Percentiles rank a stretch among this genome's conserved stretches.
These are phyloP conservation scores for Drosophila anomalata DNA, from an alignment of 2,888 invertebrate genomes.

Conservation along the genomic window DNA sequence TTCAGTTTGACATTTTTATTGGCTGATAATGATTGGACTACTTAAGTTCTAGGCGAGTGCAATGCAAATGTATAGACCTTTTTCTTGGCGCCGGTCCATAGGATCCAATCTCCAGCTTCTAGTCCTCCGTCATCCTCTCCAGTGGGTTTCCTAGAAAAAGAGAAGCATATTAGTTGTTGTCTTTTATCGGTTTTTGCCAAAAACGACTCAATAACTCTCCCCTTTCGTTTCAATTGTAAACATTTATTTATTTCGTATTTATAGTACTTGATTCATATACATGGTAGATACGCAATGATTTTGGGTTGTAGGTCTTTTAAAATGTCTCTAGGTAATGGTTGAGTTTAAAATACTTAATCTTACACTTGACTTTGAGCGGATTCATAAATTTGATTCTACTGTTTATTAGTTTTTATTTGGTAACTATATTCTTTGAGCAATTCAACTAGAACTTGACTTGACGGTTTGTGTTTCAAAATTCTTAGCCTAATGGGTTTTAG, in stretches of 20 bases:
- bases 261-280: constrained; percentile 47
- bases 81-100: constrained; percentile 9
- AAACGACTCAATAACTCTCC: constrained; percentile 5
- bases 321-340: constrained; percentile 6
- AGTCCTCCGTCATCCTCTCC: neutral
- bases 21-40: constrained; percentile 44
- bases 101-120: neutral
- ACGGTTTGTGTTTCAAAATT: constrained; percentile 23
- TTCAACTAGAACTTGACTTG: constrained; percentile 24
- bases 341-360: constrained; percentile 38
- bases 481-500: constrained; percentile 44
- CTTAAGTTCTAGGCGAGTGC: constrained; percentile 25
- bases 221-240: constrained; percentile 56
- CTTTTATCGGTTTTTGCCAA: neutral
- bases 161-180: constrained; percentile 66
- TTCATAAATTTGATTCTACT: constrained; percentile 27
- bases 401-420: neutral
- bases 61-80: constrained; percentile 51
- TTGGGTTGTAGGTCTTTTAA: constrained; percentile 21
- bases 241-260: constrained; percentile 64
- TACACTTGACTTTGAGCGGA: constrained; percentile 28
- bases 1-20: constrained; percentile 49
- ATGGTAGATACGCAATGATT: constrained; percentile 47
- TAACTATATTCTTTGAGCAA: constrained; percentile 37
- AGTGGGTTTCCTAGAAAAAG: constrained; percentile 64